Evolutionary conservation across 1,140 invertebrate species (phyloP).

Genomic region (Aphidius gifuensis): DNA sequence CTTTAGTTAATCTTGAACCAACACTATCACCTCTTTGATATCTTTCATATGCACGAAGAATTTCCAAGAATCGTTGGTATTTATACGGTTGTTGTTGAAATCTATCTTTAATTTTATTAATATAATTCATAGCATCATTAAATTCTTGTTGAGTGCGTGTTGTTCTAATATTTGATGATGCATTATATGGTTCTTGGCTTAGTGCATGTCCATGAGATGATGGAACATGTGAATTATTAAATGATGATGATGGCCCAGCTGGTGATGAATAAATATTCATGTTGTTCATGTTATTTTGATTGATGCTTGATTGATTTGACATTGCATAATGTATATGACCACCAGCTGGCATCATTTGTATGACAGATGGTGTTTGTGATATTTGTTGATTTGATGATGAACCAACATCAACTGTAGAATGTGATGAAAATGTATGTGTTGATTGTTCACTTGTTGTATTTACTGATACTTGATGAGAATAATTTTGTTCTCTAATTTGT

Average conservation of each 20-base stretch:
- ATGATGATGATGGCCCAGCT: constrained; percentile 48
- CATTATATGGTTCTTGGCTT: constrained; percentile 59
- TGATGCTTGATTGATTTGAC: constrained; percentile 40
- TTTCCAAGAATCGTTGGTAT: constrained; percentile 97
- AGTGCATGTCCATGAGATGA: constrained; percentile 58
- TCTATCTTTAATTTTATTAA: constrained; percentile 99
- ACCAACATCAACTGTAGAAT: constrained; percentile 41
- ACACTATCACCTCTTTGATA: constrained; percentile 78
- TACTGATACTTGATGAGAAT: constrained; percentile 73
- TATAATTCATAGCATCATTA: constrained; percentile 98
- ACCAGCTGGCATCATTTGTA: constrained; percentile 41
- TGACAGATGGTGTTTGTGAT: constrained; percentile 48
- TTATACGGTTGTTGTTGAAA: constrained; percentile 97
- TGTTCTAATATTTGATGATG: constrained; percentile 37
- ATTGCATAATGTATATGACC: constrained; percentile 49
- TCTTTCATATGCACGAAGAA: constrained; percentile 72
- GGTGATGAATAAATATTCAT: constrained; percentile 49
- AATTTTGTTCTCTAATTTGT: constrained; percentile 24
- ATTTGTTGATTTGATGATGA: constrained; percentile 50
- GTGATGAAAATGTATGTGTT: constrained; percentile 53
- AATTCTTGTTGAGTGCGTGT: constrained; percentile 88
- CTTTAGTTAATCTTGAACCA: constrained; percentile 77
- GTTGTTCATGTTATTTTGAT: constrained; percentile 20
- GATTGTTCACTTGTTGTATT: constrained; percentile 76
- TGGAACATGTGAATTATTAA: constrained; percentile 53